Conservation (phyloP, 2,113 vertebrate genomes). For the Rallus limicola region DNA sequence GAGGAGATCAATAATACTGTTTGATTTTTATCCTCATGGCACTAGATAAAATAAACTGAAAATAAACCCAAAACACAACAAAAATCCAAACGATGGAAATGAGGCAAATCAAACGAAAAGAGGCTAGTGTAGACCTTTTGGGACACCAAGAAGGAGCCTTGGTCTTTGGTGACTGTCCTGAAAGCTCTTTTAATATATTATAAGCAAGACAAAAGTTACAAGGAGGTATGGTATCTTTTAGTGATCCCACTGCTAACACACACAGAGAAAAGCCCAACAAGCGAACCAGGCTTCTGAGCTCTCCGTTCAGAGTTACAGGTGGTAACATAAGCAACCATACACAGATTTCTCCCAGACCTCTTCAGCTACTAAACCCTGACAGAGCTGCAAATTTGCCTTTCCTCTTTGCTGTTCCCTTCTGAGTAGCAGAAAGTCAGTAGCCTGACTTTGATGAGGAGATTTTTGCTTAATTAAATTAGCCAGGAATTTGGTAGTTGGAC, state of each 20-base stretch:
- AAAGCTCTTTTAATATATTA: not conserved
- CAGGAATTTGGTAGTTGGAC: not conserved
- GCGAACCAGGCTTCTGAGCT: not conserved
- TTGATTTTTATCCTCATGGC: not conserved
- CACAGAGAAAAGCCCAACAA: not conserved
- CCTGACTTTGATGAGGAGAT: not conserved
- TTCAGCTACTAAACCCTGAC: not conserved
- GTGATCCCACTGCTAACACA: not conserved
- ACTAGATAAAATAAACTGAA: not conserved
- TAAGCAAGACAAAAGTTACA: not conserved
- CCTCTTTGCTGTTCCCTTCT: not conserved
- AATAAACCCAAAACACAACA: not conserved
- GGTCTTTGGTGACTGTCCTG: not conserved
- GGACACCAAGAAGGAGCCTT: not conserved
- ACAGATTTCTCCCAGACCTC: not conserved
- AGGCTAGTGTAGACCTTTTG: accelerated
- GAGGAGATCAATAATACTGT: not conserved
- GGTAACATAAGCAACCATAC: not conserved
- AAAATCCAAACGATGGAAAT: not conserved
- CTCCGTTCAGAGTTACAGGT: not conserved
- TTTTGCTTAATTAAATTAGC: not conserved
- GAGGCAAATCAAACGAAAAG: not conserved
- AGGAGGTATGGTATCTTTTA: not conserved
- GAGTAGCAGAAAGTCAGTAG: no score
- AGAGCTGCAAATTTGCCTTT: not conserved